phyloP scores from a whole-genome alignment of 2,113 vertebrate species.

The Cochlearius cochlearius region DNA sequence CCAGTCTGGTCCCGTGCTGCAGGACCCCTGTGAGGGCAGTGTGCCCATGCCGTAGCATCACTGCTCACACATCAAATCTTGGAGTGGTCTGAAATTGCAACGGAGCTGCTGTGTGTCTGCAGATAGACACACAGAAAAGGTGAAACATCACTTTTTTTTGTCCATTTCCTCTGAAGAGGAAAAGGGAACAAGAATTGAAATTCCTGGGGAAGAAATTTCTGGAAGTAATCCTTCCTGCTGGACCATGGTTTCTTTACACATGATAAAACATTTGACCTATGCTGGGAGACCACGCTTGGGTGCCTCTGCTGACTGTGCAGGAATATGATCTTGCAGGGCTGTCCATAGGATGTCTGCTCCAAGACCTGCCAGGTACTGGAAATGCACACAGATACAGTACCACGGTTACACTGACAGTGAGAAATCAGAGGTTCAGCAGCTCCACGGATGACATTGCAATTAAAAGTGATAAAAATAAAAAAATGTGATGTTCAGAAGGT shows the following conservation, averaged over 20 bases:
- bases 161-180: neutral
- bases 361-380: neutral
- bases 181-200: neutral
- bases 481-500: accelerated
- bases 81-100: neutral
- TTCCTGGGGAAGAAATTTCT: neutral
- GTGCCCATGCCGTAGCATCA: accelerated
- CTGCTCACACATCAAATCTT: neutral
- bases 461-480: neutral
- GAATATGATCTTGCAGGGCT: neutral
- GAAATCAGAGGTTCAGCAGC: neutral
- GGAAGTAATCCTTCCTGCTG: neutral
- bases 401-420: neutral
- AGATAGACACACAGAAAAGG: neutral
- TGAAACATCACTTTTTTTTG: neutral
- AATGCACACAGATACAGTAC: neutral
- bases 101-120: neutral
- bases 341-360: neutral
- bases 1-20: neutral
- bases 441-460: neutral
- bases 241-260: neutral
- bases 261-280: neutral
- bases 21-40: neutral
- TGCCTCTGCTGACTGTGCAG: neutral
- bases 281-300: neutral